A percentile compares a stretch with the other conserved stretches of the same genome.
These are phyloP conservation scores for Synanthedon myopaeformis DNA, from an alignment of 2,888 invertebrate species.

Conservation along the genomic window DNA sequence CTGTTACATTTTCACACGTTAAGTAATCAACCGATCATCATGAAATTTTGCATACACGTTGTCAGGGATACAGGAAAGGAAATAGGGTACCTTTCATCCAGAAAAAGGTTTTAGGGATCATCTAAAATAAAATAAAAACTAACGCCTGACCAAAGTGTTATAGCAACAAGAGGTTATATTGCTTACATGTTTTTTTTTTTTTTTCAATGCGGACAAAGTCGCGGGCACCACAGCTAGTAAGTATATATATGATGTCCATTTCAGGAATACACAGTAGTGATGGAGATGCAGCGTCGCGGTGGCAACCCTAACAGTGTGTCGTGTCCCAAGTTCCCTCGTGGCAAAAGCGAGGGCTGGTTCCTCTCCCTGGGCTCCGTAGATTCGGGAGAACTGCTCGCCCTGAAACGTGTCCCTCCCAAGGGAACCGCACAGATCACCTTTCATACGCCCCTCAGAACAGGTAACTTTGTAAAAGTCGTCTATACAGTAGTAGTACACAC, in stretches of 20 bases:
- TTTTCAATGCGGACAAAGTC: too few relatives aligned
- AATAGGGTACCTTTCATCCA: too few relatives aligned
- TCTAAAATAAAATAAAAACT: too few relatives aligned
- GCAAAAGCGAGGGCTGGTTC: slow-evolving; percentile 97
- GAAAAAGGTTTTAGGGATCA: too few relatives aligned
- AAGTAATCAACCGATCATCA: too few relatives aligned
- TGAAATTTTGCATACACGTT: too few relatives aligned
- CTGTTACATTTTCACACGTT: too few relatives aligned
- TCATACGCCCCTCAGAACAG: slow-evolving; percentile 35
- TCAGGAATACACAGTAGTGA: slow-evolving; percentile 76
- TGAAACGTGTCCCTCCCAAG: slow-evolving; percentile 78
- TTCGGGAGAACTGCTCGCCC: slow-evolving; percentile 79
- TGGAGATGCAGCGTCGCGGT: slow-evolving; percentile 68
- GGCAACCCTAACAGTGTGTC: slow-evolving; percentile 73
- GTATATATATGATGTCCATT: background rate
- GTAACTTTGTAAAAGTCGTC: slow-evolving; percentile 16
- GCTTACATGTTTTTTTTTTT: too few relatives aligned
- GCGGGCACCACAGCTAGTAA: too few relatives aligned
- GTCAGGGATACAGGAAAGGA: too few relatives aligned
- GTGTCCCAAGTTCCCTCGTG: slow-evolving; percentile 89
- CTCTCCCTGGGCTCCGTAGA: slow-evolving; percentile 82
- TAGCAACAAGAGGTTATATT: too few relatives aligned
- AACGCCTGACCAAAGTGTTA: too few relatives aligned
- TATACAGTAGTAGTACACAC: background rate
- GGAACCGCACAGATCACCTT: slow-evolving; percentile 48